Evolutionary conservation across 2,888 invertebrate species (phyloP), one percentile per base, ranked within the genome.

Genomic region (Tinea trinotella): DNA sequence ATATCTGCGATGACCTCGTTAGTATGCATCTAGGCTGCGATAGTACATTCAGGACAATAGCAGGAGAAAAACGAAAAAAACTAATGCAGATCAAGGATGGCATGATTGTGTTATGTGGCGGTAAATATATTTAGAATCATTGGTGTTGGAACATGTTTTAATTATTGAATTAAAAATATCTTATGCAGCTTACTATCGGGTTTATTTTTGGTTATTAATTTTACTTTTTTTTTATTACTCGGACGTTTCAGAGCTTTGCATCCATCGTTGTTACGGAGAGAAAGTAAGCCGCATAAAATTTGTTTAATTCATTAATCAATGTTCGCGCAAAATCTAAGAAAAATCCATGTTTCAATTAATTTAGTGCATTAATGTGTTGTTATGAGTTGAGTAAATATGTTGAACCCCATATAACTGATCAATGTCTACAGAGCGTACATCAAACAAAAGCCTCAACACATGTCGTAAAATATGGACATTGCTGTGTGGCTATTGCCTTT

Each of bases 401-500:
- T 40, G 40, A 40, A 40, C 40, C 13, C 40, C 13, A 40, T 13
- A 40, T 40, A 30, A 40, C 15, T 17, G 46, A 46, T 46, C 46
- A 46, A 46, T 46, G 46, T 46, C 18, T 46, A 46, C 18, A 46
- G 10, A 46, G 18, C 10, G 46, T 19, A 46, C 46, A 15, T 46
- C 46, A 46, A 46, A 46, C 46, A 46, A 12, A 10, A 15, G 40
- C 7, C 40, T 3, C 19, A 46, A 46, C 46, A 46, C 46, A 19
- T 46, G 46, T 46, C 46, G 46, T 46, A 46, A 46, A 46, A 46
- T 46, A 19, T 40, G 40, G 10, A 19, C 46, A 46, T 46, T 17
- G 46, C 46, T 10, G 46, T 19, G 46, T 50, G 50, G 50, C 24
- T 50, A 24, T 50, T 50, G 22, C 15, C 50, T 36, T 63, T 84